phyloP scores from a whole-genome alignment of 35 echinoderm and acorn worm species.

The Strongylocentrotus purpuratus region DNA sequence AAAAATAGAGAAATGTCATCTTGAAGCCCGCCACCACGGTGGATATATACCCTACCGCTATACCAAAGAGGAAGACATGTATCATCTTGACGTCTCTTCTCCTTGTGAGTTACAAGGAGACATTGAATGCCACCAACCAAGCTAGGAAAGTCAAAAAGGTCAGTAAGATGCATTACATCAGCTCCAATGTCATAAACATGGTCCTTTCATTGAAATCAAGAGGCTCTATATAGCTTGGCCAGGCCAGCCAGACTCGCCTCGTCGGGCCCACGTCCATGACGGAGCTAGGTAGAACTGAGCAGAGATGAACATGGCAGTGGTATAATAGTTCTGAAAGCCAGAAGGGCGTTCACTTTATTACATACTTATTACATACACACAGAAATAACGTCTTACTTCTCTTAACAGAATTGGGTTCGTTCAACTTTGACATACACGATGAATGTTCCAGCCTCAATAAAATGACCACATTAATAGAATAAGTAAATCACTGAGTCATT shows the following conservation, averaged over 20 bases:
- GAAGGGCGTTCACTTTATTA: too few species aligned
- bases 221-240: not conserved
- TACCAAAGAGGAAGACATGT: not conserved
- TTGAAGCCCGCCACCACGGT: not conserved
- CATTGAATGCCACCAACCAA: slow-evolving; percentile 21
- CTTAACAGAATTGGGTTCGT: too few species aligned
- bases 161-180: not conserved
- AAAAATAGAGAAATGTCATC: too few species aligned
- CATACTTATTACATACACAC: too few species aligned
- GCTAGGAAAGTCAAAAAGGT: slow-evolving; percentile 20
- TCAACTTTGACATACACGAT: too few species aligned
- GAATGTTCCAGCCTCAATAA: too few species aligned
- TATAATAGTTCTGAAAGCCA: not conserved
- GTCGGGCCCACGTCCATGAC: not conserved
- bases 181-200: slow-evolving; percentile 30
- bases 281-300: not conserved
- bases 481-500: too few species aligned
- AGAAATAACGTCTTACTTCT: too few species aligned
- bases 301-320: not conserved
- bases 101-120: not conserved
- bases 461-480: too few species aligned
- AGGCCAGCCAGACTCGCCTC: not conserved
- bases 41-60: not conserved
- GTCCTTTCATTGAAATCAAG: not conserved
- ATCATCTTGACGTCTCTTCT: not conserved